Evolutionary conservation across 2,888 invertebrate species (phyloP).

Genomic region (Nemotelus pantherinus): DNA sequence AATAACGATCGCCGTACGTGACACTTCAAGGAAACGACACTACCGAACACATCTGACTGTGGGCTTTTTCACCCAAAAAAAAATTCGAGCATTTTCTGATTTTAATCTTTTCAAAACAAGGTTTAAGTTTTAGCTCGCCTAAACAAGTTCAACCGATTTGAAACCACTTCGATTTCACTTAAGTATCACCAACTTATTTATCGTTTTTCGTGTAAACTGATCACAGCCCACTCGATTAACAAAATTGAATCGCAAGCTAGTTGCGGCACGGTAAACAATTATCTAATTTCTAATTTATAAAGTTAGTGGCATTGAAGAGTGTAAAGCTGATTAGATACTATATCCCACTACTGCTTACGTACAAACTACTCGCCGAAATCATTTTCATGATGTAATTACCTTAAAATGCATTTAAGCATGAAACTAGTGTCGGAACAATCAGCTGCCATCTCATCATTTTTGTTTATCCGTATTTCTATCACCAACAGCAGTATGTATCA

Average conservation of each 20-base stretch:
- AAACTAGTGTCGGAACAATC: slow-evolving; percentile 49
- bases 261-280: slow-evolving; percentile 24
- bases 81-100: too few species aligned
- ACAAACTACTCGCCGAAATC: slow-evolving; percentile 5
- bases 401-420: slow-evolving; percentile 49
- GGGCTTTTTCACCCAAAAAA: too few species aligned
- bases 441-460: slow-evolving; percentile 41
- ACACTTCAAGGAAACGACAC: too few species aligned
- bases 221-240: slow-evolving; percentile 36
- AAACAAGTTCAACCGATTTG: too few species aligned
- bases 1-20: too few species aligned
- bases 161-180: too few species aligned
- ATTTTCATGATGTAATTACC: slow-evolving; percentile 62
- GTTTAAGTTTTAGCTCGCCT: too few species aligned
- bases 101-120: too few species aligned
- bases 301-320: slow-evolving; percentile 31
- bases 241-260: slow-evolving; percentile 41
- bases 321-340: slow-evolving; percentile 42
- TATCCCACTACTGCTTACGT: neutral
- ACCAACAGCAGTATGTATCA: neutral
- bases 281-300: slow-evolving; percentile 33
- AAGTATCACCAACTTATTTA: neutral
- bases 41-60: too few species aligned
- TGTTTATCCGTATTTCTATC: slow-evolving; percentile 20
- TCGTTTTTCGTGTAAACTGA: neutral